Evolutionary conservation across 2,113 vertebrate species (phyloP).

Genomic region (Pterocles burchelli): DNA sequence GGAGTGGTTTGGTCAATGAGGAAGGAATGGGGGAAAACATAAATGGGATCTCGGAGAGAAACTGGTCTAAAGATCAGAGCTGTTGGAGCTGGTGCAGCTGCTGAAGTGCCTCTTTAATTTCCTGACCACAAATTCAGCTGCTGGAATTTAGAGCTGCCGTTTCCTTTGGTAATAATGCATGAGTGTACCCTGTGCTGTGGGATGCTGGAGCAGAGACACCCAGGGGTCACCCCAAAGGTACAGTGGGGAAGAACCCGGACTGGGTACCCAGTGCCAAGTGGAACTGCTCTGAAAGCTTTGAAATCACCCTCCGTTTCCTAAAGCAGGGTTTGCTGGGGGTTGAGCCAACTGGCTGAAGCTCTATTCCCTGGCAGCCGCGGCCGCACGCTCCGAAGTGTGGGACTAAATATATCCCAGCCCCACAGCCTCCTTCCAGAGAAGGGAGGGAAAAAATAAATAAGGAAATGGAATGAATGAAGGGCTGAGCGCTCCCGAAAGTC

Average conservation of each 20-base stretch:
- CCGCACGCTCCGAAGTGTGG: not conserved
- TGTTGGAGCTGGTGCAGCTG: not conserved
- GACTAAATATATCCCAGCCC: not conserved
- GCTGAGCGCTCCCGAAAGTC: not conserved
- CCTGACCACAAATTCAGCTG: not conserved
- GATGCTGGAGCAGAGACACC: not conserved
- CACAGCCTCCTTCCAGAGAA: not conserved
- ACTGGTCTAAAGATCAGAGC: not conserved
- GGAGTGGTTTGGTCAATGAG: not conserved
- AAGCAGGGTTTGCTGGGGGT: not conserved
- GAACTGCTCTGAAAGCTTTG: not conserved
- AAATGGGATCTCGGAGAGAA: not conserved
- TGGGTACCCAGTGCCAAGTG: not conserved
- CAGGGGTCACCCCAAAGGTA: not conserved
- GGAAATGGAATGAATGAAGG: not conserved
- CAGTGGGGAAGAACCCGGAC: fast-evolving
- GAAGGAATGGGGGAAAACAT: not conserved
- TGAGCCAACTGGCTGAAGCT: not conserved
- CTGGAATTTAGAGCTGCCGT: not conserved
- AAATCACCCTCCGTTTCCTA: not conserved
- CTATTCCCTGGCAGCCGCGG: not conserved
- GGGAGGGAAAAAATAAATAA: not conserved
- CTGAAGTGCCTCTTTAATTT: not conserved
- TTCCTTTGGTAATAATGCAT: not conserved
- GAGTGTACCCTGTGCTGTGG: not conserved